Evolutionary conservation across 1,140 invertebrate species (phyloP).

Genomic region (Bombus impatiens): DNA sequence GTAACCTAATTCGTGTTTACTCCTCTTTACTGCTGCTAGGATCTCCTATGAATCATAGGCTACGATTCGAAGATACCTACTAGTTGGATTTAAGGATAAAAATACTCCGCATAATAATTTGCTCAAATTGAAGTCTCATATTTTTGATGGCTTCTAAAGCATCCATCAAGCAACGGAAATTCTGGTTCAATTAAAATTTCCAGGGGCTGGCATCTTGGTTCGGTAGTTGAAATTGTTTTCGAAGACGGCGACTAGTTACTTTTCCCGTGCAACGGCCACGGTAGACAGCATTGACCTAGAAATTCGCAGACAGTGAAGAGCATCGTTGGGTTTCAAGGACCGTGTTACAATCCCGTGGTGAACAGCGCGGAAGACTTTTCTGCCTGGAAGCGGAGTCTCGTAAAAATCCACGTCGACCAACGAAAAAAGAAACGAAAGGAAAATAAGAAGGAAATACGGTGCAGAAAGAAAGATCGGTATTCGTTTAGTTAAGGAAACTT

Average conservation of each 20-base stretch:
- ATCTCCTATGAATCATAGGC: too few species aligned
- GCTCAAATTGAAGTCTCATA: not conserved
- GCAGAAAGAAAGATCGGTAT: not conserved
- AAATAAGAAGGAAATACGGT: not conserved
- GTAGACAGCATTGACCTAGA: constrained; percentile 58
- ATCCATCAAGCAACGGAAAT: too few species aligned
- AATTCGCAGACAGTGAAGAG: constrained; percentile 54
- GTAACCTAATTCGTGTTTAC: not conserved
- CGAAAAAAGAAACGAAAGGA: not conserved
- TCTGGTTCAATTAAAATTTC: not conserved
- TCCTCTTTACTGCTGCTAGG: too few species aligned
- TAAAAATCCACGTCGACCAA: not conserved
- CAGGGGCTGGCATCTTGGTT: not conserved
- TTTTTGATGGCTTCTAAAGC: not conserved
- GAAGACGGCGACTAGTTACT: not conserved
- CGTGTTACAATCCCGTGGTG: constrained; percentile 21
- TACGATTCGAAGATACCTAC: too few species aligned
- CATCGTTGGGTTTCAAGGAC: constrained; percentile 59
- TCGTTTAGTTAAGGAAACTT: not conserved
- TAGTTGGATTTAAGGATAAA: too few species aligned
- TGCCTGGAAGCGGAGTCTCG: not conserved
- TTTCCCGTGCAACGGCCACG: constrained; percentile 27
- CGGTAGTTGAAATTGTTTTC: constrained; percentile 13
- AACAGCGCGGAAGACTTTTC: constrained; percentile 21
- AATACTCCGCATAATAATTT: too few species aligned